Percentiles rank a stretch among this genome's conserved stretches.
Conservation (phyloP, 2,888 invertebrate genomes). For the Acanthosepion lycidas region DNA sequence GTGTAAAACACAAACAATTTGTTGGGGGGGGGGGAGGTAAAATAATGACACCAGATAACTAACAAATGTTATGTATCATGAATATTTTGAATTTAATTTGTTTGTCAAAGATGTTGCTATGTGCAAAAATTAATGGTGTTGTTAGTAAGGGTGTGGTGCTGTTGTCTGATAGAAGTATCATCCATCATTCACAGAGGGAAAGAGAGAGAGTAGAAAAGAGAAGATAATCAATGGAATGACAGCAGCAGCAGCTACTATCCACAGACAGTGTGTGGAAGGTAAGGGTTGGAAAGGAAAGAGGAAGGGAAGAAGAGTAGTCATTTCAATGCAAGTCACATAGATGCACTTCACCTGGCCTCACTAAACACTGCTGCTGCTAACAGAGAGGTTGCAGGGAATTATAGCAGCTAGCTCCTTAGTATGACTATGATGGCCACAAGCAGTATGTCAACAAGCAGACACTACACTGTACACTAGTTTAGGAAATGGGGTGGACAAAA, state of each 20-base stretch:
- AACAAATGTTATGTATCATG: not conserved
- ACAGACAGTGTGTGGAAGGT: not conserved
- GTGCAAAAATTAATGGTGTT: not conserved
- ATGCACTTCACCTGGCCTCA: conserved; percentile 24
- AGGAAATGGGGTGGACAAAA: conserved; percentile 33
- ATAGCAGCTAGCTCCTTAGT: conserved; percentile 12
- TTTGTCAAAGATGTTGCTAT: conserved; percentile 16
- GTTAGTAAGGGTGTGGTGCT: not conserved
- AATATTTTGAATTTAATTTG: not conserved
- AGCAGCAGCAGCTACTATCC: not conserved
- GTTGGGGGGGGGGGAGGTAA: not conserved
- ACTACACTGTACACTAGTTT: not conserved
- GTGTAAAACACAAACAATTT: not conserved
- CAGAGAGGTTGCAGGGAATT: conserved; percentile 5
- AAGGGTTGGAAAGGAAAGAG: not conserved
- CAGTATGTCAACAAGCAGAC: not conserved
- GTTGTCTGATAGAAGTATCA: not conserved
- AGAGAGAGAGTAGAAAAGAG: not conserved
- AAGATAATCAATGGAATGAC: not conserved
- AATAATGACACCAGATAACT: not conserved
- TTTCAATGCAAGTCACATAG: not conserved
- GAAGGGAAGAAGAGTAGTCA: not conserved
- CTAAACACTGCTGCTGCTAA: conserved; percentile 37
- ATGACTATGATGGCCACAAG: conserved; percentile 18
- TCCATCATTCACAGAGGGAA: not conserved